Evolutionary conservation across 2,888 invertebrate genomes (phyloP), one percentile per base, ranked within the genome.

Genomic region (Hypselothyrea guttata): DNA sequence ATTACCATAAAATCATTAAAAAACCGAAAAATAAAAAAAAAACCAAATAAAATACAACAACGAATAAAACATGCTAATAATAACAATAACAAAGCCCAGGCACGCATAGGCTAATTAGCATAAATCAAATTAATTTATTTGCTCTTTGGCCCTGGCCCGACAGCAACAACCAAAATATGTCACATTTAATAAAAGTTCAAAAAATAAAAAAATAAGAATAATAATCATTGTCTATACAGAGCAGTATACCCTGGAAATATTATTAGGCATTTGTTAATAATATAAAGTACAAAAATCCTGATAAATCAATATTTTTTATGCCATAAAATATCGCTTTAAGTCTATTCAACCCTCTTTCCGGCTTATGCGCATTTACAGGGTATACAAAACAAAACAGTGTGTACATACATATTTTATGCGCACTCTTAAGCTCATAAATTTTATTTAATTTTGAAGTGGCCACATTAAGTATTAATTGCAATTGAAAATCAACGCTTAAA

Each of bases 51-150:
- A 49, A 52, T 8, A 16, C 34, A 37, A 45, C 13, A 44, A 30
- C 30, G 13, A 54, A 18, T n/a, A 35, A 37, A 37, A 48, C 34
- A 40, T 51, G n/a, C n/a, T n/a, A 47, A 49, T n/a, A 41, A 57
- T 37, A 47, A 45, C 16, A 35, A 41, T 28, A 60, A 52, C 45
- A 52, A 38, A 58, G 44, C 35, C 28, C 49, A 48, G 52, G 45
- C 51, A 52, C 37, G 41, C 34, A 15, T 44, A 46, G 47, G 35
- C 67, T 67, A 65, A 72, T 78, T 72, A 72, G 51, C 70, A 71
- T 77, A 75, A 72, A 75, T 82, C 67, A 70, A 70, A 67, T 69
- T 48, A 71, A 71, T 56, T 59, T 77, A 60, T 71, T 52, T 63
- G 35, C 8, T 58, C 47, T 44, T 46, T 54, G 46, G 45, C 64